Evolutionary conservation across 2,113 vertebrate species (phyloP).

Genomic region (Plecotus auritus): DNA sequence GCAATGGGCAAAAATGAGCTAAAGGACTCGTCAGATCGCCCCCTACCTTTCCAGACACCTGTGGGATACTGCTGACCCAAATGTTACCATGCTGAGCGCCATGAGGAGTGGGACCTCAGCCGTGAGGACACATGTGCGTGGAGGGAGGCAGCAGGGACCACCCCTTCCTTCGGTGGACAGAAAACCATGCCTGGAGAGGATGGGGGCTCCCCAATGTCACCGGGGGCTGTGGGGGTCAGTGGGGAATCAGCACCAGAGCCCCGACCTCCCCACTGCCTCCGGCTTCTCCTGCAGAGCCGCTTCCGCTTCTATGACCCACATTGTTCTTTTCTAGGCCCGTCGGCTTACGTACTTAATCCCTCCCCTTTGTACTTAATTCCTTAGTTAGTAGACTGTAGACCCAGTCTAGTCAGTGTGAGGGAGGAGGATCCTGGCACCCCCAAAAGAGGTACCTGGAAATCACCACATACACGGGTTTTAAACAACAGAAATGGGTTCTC

Average conservation of each 20-base stretch:
- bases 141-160: background rate
- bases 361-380: background rate
- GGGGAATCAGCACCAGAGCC: background rate
- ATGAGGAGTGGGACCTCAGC: background rate
- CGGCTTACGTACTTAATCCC: background rate
- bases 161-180: rapidly evolving
- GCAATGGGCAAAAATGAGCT: rapidly evolving
- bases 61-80: background rate
- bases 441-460: background rate
- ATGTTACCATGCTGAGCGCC: background rate
- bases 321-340: rapidly evolving
- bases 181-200: background rate
- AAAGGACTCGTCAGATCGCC: rapidly evolving
- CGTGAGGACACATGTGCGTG: rapidly evolving
- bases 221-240: rapidly evolving
- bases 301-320: rapidly evolving
- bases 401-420: background rate
- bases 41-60: background rate
- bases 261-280: rapidly evolving
- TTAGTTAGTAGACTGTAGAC: rapidly evolving
- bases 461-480: background rate
- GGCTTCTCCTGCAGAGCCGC: background rate
- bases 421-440: background rate
- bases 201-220: background rate
- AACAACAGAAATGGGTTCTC: background rate